Evolutionary conservation across 2,888 invertebrate genomes (phyloP).

Genomic region (Idaea dimidiata): DNA sequence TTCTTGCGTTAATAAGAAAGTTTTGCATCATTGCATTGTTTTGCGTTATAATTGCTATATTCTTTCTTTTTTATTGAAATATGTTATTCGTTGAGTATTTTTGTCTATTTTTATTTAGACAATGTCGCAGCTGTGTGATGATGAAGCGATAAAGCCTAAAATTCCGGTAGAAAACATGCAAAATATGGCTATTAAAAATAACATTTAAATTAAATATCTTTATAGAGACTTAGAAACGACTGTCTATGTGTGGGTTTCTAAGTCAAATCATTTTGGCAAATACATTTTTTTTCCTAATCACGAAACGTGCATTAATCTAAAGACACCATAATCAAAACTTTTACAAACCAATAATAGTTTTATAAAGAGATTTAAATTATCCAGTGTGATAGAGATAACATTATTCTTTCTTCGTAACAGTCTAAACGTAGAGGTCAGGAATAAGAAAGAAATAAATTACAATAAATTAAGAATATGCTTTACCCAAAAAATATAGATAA

Average conservation of each 20-base stretch:
- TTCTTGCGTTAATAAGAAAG: neutral
- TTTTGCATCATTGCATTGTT: neutral
- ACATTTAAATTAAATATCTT: slow-evolving; percentile 27
- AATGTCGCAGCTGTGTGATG: neutral
- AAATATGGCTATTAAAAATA: slow-evolving; percentile 31
- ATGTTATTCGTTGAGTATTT: no score
- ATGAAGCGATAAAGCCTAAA: neutral
- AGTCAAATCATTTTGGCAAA: slow-evolving; percentile 55
- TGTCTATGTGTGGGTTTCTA: slow-evolving; percentile 21
- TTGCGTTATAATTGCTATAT: no score
- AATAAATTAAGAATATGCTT: neutral
- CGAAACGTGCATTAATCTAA: slow-evolving; percentile 29
- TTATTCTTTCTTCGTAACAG: neutral
- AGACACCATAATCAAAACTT: neutral
- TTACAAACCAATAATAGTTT: neutral
- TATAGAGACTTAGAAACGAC: slow-evolving; percentile 48
- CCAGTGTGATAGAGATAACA: neutral
- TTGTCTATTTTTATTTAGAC: neutral
- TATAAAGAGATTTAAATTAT: neutral
- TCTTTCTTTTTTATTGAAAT: no score
- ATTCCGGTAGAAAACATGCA: slow-evolving; percentile 25
- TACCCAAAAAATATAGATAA: no score
- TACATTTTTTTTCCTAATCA: slow-evolving; percentile 44
- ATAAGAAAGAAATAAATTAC: neutral
- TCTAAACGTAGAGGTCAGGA: neutral